A percentile compares a stretch with the other conserved stretches of the same genome.
These are phyloP conservation scores for Zaprionus africanus DNA, from an alignment of 1,140 invertebrate species.

Conservation along the genomic window DNA sequence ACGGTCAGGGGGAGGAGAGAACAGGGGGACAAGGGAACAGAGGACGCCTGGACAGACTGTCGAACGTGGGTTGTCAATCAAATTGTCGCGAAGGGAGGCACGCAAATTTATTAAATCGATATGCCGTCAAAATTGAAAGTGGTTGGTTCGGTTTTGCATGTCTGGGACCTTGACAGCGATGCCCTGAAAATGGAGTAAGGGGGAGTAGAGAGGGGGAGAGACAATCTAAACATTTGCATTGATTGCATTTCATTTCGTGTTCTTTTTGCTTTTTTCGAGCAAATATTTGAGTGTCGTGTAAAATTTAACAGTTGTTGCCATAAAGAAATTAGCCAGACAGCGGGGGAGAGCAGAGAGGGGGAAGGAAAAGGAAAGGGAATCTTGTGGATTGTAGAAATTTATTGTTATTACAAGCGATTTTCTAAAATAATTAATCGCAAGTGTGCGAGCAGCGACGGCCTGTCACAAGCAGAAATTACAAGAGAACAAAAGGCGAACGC, in stretches of 20 bases:
- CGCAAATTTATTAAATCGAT: constrained; percentile 82
- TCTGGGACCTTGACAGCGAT: constrained; percentile 58
- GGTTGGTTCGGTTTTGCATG: constrained; percentile 57
- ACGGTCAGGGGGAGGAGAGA: neutral
- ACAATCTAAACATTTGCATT: constrained; percentile 77
- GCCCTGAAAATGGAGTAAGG: neutral
- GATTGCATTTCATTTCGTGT: constrained; percentile 61
- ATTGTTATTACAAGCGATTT: constrained; percentile 81
- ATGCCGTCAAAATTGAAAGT: constrained; percentile 80
- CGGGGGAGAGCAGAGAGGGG: neutral
- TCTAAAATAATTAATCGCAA: constrained; percentile 82
- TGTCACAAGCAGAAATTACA: constrained; percentile 75
- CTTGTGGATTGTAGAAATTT: constrained; percentile 64
- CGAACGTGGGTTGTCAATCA: constrained; percentile 67
- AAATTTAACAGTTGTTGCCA: constrained; percentile 72
- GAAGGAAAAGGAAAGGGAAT: neutral
- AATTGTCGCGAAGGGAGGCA: constrained; percentile 71
- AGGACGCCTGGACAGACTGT: neutral
- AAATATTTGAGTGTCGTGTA: constrained; percentile 77
- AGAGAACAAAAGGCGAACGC: constrained; percentile 43
- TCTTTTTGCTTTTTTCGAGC: constrained; percentile 26
- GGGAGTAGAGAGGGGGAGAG: constrained; percentile 36
- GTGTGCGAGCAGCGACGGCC: constrained; percentile 45
- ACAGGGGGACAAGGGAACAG: too few species aligned
- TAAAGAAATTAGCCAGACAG: constrained; percentile 44